Conservation (phyloP, 2,113 vertebrate species). For the Mustelus asterias region DNA sequence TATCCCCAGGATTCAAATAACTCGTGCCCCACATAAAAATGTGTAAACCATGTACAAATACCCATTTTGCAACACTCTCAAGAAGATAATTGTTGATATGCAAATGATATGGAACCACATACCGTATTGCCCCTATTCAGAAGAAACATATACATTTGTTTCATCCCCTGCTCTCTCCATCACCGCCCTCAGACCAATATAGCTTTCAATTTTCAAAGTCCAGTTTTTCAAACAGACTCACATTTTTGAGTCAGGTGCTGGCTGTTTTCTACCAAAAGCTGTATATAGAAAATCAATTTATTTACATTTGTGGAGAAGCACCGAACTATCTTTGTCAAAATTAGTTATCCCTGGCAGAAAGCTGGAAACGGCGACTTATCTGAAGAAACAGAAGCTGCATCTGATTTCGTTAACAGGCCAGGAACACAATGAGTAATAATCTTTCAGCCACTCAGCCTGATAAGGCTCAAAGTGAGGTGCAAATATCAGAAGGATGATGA, state of each 20-base stretch:
- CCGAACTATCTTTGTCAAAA: slow-evolving; percentile 33
- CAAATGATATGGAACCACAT: not conserved
- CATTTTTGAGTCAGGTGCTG: not conserved
- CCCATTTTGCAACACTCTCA: not conserved
- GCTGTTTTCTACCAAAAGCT: not conserved
- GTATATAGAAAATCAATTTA: not conserved
- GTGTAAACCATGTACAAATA: not conserved
- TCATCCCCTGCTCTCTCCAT: not conserved
- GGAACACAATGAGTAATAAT: slow-evolving; percentile 42
- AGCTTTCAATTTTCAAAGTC: not conserved
- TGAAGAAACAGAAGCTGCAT: not conserved
- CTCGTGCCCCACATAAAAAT: not conserved
- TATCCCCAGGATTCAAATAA: not conserved
- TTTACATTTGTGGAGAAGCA: not conserved
- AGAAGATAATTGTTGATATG: not conserved
- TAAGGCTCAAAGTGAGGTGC: slow-evolving; percentile 57
- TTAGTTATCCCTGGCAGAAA: slow-evolving; percentile 31
- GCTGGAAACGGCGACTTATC: slow-evolving; percentile 17
- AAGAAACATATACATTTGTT: not conserved
- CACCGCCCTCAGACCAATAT: not conserved
- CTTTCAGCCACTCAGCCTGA: slow-evolving; percentile 48
- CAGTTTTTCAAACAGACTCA: not conserved
- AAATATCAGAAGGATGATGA: slow-evolving; percentile 54
- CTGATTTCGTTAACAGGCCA: slow-evolving; percentile 37
- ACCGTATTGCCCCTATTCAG: not conserved